Base-by-base conservation (phyloP, 2,113 vertebrate species). In the Ptilonorhynchus violaceus region DNA sequence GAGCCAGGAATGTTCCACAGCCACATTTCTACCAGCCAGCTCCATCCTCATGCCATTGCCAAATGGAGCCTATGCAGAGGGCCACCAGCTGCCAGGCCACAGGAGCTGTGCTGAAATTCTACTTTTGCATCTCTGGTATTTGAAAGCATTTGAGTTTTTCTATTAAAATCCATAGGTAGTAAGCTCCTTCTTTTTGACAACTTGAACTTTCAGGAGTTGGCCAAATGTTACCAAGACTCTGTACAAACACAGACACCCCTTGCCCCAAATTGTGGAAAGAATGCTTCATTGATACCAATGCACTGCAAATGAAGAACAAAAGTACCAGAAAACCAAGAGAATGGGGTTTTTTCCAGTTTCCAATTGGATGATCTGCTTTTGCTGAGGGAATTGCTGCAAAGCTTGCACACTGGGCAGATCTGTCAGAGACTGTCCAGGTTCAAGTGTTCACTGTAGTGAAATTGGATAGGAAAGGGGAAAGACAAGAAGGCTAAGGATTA, bases 331-430 rank as follows among this genome's bases (percentile, higher is more conserved):
- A 89, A 70, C 5, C 8, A 58, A 44, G 27, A 35, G 5, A 15
- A 11, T 18, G 6, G 37, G 37, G 25, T 23, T 37, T 49, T 76
- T 81, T 31, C 21, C 15, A 2, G 19, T 11, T 81, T 83, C 33
- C 18, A 2, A 2, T 81, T 53, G n/a, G 21, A 10, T 30, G 33
- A 76, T 15, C 31, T 53, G 28, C 56, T 86, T 69, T 59, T 69
- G 31, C 47, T 70, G 62, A 41, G 39, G 49, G 25, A 74, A 18
- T 17, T 67, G 53, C 44, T 8, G 19, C 53, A 50, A 70, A 60
- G 24, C 58, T 72, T 44, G 47, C 2, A 0, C 0, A 1, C n/a
- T 53, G 33, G 23, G 2, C 3, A 76, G 52, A 23, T 72, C 53
- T 58, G 35, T 58, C 7, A 12, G 18, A 22, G 37, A 37, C 21